Evolutionary conservation across 2,113 vertebrate species (phyloP).

Genomic region (Rhinogobius similis): DNA sequence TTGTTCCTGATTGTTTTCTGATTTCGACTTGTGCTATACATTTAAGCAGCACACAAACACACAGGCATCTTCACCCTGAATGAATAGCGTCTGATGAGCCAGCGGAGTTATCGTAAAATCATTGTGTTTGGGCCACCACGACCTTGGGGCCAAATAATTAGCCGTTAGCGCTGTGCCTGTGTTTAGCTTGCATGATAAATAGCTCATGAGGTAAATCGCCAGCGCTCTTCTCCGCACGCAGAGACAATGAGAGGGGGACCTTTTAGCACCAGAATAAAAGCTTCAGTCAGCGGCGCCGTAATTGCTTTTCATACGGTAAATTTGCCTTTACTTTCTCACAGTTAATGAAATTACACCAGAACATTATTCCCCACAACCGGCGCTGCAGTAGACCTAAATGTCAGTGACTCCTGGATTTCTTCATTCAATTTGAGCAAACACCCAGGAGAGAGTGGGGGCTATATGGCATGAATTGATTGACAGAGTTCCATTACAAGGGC

Average conservation of each 20-base stretch:
- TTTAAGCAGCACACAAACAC: slow-evolving; percentile 5
- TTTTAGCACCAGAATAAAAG: slow-evolving; percentile 80
- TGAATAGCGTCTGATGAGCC: slow-evolving; percentile 9
- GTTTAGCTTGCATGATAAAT: slow-evolving; percentile 54
- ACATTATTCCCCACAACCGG: slow-evolving; percentile 86
- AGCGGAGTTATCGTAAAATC: slow-evolving; percentile 18
- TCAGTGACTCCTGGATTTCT: slow-evolving; percentile 85
- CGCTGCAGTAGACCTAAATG: slow-evolving; percentile 87
- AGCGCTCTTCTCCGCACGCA: slow-evolving; percentile 23
- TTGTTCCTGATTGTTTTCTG: no score
- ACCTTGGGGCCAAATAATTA: slow-evolving; percentile 49
- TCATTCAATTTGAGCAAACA: slow-evolving; percentile 87
- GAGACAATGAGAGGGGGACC: slow-evolving; percentile 82
- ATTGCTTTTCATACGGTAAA: slow-evolving; percentile 99
- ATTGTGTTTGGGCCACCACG: slow-evolving; percentile 21
- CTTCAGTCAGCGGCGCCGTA: slow-evolving; percentile 91
- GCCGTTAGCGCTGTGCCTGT: slow-evolving; percentile 16
- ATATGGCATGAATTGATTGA: slow-evolving; percentile 84
- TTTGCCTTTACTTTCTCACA: slow-evolving; percentile 95
- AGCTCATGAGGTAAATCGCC: slow-evolving; percentile 37
- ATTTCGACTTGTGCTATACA: not conserved
- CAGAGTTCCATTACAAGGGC: slow-evolving; percentile 88
- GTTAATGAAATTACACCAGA: slow-evolving; percentile 97
- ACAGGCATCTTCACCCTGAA: slow-evolving; percentile 3
- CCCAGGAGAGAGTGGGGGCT: slow-evolving; percentile 73